These are phyloP conservation scores for Alosa alosa DNA, from an alignment of 2,113 vertebrate species.

Conservation along the genomic window DNA sequence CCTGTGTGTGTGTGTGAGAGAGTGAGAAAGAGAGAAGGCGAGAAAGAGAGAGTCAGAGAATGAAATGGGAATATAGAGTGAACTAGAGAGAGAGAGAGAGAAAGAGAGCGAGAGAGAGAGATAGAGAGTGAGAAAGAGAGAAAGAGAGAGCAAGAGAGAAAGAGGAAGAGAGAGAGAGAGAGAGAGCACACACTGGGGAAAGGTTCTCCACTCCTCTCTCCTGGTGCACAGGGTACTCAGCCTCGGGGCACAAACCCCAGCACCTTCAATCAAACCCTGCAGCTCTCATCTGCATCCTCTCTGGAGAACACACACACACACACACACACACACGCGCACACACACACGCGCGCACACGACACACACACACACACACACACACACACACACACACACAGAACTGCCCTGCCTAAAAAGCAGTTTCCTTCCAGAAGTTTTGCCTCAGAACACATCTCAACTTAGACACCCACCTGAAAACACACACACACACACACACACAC, in stretches of 20 bases:
- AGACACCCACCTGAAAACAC: background rate
- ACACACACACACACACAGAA: conserved; percentile 15
- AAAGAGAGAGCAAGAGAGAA: background rate
- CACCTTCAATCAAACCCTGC: conserved; percentile 27
- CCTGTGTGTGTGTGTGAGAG: conserved; percentile 47
- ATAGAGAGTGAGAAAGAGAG: background rate
- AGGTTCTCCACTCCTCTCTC: conserved; percentile 31
- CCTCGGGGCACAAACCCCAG: conserved; percentile 47
- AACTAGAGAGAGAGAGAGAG: background rate
- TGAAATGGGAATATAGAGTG: no score
- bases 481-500: background rate
- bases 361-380: conserved; percentile 24
- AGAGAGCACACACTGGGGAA: conserved; percentile 16
- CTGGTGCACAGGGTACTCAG: conserved; percentile 25
- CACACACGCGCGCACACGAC: no score
- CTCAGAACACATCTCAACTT: background rate
- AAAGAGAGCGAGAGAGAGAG: background rate
- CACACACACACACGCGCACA: background rate
- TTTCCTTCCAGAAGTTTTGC: background rate
- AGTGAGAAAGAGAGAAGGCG: conserved; percentile 22
- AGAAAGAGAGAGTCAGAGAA: background rate
- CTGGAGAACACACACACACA: background rate
- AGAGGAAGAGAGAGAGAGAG: background rate
- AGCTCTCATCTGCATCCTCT: conserved; percentile 55
- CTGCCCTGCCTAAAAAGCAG: background rate